Base-by-base conservation (phyloP, 2,888 invertebrate genomes). In the Ariolimax columbianus region DNA sequence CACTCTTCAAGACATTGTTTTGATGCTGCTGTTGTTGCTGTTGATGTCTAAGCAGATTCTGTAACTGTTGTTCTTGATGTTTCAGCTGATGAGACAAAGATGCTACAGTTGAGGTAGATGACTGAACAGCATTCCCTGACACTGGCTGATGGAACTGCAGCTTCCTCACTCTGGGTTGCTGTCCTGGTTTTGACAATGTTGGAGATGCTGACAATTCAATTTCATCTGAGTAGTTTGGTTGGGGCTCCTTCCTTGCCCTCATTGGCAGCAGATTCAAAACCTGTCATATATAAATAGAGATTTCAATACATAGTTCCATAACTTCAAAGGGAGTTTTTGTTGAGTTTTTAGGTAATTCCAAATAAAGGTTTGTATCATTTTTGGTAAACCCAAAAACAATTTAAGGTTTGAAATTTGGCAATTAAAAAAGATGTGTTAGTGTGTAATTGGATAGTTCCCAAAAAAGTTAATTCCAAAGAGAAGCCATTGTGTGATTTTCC, bases 121-220 rank as follows among this genome's bases (percentile, higher is more conserved):
- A 36, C 19, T 68, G 43, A 55, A 63, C 1, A 23, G 26, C 36
- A 26, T 47, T 30, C 17, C 55, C n/a, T 9, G 72, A 30, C n/a
- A n/a, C 1, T 33, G 77, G 33, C 40, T 43, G 68, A 17, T 72
- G 47, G 43, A 75, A 82, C 19, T 82, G 81, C 66, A 81, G 33
- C 33, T 77, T 85, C n/a, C 80, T 80, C 43, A 81, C 75, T 33
- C 79, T 38, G 0, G 77, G 73, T 51, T 55, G 84, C 43, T 73
- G 84, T 33, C 77, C 72, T 55, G 78, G 84, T 9, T 63, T 68
- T 0, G 82, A 77, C 38, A 85, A 51, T 51, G 80, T 85, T 30
- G 87, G 87, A 36, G 87, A 87, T 11, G 87, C 87, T 0, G 87
- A 87, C 47, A 83, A 47, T 73, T 87, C 86, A 17, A 87, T 84